phyloP scores from a whole-genome alignment of 2,113 vertebrate species.

The Atlantisia rogersi region DNA sequence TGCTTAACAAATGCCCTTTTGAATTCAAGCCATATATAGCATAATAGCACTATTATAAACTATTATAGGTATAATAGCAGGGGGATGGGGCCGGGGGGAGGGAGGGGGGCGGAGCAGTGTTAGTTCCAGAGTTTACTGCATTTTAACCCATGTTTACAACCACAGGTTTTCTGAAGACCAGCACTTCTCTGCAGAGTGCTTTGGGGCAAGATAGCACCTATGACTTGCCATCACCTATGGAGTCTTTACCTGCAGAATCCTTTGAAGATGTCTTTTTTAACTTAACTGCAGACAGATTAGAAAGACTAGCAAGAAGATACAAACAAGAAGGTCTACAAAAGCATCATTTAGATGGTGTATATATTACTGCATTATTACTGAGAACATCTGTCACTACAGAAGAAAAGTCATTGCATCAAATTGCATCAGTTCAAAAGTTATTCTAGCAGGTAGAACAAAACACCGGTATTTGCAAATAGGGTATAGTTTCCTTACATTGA shows the following conservation, averaged over 20 bases:
- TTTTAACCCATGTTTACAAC: neutral
- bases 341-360: neutral
- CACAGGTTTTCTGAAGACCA: neutral
- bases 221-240: neutral
- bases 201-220: neutral
- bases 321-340: neutral
- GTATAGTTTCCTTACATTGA: rapidly evolving
- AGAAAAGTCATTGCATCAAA: neutral
- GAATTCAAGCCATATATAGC: neutral
- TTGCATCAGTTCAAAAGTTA: neutral
- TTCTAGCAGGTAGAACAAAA: neutral
- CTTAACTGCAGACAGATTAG: neutral
- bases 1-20: neutral
- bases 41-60: neutral
- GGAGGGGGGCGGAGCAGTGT: neutral
- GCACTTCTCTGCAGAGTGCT: neutral
- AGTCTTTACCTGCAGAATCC: neutral
- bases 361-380: neutral
- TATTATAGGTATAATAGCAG: neutral
- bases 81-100: too few relatives aligned
- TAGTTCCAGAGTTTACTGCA: neutral
- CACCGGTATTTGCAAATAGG: neutral
- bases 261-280: neutral
- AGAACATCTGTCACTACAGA: neutral
- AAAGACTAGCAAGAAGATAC: neutral